These are phyloP conservation scores for Mythimna ferrago DNA, from an alignment of 2,888 invertebrate genomes.

Conservation along the genomic window DNA sequence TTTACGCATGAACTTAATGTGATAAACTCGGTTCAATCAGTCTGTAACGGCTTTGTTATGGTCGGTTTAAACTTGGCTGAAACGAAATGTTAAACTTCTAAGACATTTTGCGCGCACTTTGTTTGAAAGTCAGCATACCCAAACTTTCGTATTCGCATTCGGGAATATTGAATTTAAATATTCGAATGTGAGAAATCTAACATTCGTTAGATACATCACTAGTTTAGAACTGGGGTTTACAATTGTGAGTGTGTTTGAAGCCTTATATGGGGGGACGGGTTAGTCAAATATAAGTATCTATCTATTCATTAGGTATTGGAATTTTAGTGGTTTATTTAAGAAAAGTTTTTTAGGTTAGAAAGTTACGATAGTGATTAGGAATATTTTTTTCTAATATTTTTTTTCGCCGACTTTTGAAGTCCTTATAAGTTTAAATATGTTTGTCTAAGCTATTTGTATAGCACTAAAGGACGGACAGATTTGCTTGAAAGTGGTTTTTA, in stretches of 20 bases:
- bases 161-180: no score
- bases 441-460: not conserved
- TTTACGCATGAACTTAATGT: no score
- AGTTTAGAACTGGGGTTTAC: slow-evolving; percentile 9
- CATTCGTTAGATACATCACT: no score
- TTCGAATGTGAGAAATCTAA: no score
- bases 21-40: no score
- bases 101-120: no score
- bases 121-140: no score
- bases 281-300: not conserved
- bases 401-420: not conserved
- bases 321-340: slow-evolving; percentile 1
- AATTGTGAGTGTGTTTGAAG: slow-evolving; percentile 11
- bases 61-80: no score
- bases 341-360: slow-evolving; percentile 15
- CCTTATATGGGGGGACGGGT: slow-evolving; percentile 25
- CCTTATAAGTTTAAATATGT: not conserved
- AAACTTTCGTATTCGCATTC: no score
- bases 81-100: no score
- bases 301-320: slow-evolving; percentile 11
- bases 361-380: slow-evolving; percentile 10
- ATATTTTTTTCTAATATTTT: not conserved
- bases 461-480: not conserved
- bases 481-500: not conserved
- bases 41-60: no score